Base-by-base conservation (phyloP, 1,140 invertebrate genomes). In the Leptinotarsa undecemlineata region DNA sequence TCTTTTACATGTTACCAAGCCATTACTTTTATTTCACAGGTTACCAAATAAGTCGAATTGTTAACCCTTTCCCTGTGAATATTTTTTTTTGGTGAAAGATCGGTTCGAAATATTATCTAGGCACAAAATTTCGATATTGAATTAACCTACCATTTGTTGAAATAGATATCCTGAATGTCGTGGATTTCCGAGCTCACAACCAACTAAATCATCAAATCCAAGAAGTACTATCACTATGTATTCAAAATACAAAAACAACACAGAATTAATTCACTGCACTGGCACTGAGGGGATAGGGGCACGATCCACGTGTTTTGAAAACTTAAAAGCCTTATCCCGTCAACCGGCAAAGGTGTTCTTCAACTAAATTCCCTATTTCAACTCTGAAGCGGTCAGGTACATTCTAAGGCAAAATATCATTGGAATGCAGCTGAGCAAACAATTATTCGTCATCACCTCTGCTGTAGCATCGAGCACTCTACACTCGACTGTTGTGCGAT, bases 341-440 rank as follows among this genome's bases (percentile, higher is more conserved):
- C 80, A 78, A 75, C 82, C 81, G 81, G 80, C 81, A 77, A 78
- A 80, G 80, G 76, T 79, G 77, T 82, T 82, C 79, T 80, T 81
- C 80, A 75, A 83, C 82, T 83, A 80, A 82, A 80, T 79, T 81
- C 77, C 79, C 79, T 77, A 81, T 79, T 80, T 81, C 77, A 80
- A 80, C 76, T 81, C 77, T 80, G 80, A 75, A 80, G 79, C 82
- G 83, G 82, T 82, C 83, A 84, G 82, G 81, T 83, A 84, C 82
- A 82, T 77, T 84, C 82, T 80, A 75, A 81, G 76, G 80, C 78
- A 82, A 83, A 84, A 82, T 78, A 83, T 82, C 80, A 79, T 77
- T 74, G 83, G 83, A 84, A 84, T 84, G 83, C 82, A 76, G 78
- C 51, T 63, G 80, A 51, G 77, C 83, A 82, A 68, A n/a, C 67